A percentile compares a stretch with the other conserved stretches of the same genome.
These are phyloP conservation scores for Chlamydotis undulata DNA, from an alignment of 2,113 vertebrate genomes.

Conservation along the genomic window DNA sequence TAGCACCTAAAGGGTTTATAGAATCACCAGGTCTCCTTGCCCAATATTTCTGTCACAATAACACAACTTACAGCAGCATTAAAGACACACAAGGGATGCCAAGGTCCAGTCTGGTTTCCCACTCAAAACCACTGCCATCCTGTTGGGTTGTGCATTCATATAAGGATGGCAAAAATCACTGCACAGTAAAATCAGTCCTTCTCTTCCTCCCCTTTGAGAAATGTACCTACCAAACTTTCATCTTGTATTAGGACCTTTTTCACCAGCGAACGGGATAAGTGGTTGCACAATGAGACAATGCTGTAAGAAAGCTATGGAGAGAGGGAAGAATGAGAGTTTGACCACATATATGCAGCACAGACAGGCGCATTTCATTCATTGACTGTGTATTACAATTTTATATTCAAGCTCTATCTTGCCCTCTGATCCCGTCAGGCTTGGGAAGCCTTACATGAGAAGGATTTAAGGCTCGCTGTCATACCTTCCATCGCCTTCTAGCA, in stretches of 20 bases:
- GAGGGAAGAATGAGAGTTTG: neutral
- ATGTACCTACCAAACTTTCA: conserved; percentile 74
- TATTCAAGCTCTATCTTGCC: neutral
- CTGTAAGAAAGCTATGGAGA: conserved; percentile 85
- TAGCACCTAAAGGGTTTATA: neutral
- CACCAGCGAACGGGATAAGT: conserved; percentile 86
- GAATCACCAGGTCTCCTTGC: neutral
- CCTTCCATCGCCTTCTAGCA: conserved; percentile 91
- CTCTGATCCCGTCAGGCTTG: neutral
- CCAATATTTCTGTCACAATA: neutral
- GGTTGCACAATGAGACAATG: conserved; percentile 92
- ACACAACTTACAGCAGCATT: neutral
- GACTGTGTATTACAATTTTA: neutral
- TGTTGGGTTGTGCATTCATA: neutral
- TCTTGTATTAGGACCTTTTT: conserved; percentile 77
- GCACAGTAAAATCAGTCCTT: neutral
- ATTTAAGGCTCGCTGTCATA: conserved; percentile 19
- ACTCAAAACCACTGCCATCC: neutral
- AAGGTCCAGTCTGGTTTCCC: accelerated
- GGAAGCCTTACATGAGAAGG: neutral
- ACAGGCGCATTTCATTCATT: neutral
- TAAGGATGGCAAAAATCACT: neutral
- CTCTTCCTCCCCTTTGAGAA: neutral
- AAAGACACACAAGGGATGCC: neutral
- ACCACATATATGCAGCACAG: neutral